Percentiles rank a stretch among this genome's conserved stretches.
Evolutionary conservation across 2,113 vertebrate species (phyloP).

Genomic region (Nicator chloris): DNA sequence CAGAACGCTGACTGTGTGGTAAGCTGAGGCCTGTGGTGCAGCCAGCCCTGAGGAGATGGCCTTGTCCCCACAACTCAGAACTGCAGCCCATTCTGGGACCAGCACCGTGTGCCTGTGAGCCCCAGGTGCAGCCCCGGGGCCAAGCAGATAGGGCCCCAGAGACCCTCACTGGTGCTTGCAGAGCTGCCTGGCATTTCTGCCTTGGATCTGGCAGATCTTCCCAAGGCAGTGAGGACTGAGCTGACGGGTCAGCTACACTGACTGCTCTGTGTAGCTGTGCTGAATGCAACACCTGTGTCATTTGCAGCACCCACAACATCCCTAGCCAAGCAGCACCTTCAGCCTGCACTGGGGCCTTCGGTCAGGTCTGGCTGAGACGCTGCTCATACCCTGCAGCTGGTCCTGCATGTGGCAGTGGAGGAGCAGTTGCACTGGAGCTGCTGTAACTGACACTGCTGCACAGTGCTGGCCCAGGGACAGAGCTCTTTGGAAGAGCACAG

Average conservation of each 20-base stretch:
- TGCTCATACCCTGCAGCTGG: fast-evolving
- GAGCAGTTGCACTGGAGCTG: neutral
- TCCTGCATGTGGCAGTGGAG: neutral
- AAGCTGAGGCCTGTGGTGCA: neutral
- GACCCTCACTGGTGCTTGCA: neutral
- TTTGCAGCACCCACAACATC: neutral
- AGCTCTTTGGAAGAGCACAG: neutral
- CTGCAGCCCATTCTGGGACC: neutral
- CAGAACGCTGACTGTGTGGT: constrained; percentile 99
- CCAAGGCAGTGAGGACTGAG: neutral
- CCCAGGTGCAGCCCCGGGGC: neutral
- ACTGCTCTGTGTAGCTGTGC: neutral
- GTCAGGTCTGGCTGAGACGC: fast-evolving
- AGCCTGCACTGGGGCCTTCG: fast-evolving
- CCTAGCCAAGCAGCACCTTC: neutral
- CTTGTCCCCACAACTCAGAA: neutral
- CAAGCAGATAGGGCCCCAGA: neutral
- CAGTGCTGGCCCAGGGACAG: neutral
- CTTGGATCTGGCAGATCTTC: neutral
- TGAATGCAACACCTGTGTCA: neutral
- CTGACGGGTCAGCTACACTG: no score
- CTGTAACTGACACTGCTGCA: neutral
- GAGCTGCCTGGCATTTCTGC: neutral
- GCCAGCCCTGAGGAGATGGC: neutral
- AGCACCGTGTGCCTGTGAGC: fast-evolving